phyloP scores from a whole-genome alignment of 2,888 invertebrate genomes.

The Melieria picta region DNA sequence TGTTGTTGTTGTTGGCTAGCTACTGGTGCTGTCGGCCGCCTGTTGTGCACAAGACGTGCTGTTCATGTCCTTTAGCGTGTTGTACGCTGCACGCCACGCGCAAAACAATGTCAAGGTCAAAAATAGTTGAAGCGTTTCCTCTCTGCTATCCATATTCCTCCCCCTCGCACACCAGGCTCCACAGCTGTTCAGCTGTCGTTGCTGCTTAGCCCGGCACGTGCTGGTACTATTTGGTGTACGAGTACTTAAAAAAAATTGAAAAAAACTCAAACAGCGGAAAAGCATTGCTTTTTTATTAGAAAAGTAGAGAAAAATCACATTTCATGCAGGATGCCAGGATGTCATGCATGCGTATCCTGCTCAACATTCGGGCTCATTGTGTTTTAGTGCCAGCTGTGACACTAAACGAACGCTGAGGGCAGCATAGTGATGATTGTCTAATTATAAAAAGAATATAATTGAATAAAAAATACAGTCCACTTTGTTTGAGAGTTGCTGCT shows the following conservation, averaged over 20 bases:
- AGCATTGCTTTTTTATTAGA: constrained; percentile 27
- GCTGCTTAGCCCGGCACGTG: no score
- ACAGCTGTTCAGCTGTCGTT: no score
- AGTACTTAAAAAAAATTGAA: not conserved
- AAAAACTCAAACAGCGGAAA: constrained; percentile 6
- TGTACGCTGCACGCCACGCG: not conserved
- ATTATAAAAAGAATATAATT: no score
- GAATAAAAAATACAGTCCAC: no score
- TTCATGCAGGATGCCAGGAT: constrained; percentile 33
- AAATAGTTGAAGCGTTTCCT: constrained; percentile 32
- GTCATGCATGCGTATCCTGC: constrained; percentile 38
- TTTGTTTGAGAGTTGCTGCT: no score
- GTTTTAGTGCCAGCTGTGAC: constrained; percentile 45
- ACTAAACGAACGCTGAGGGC: not conserved
- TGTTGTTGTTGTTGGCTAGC: not conserved
- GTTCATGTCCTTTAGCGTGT: no score
- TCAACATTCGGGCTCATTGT: constrained; percentile 24
- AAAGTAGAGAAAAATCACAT: constrained; percentile 35
- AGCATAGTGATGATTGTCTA: no score
- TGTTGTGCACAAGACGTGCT: no score
- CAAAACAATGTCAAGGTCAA: constrained; percentile 50
- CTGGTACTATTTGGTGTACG: no score
- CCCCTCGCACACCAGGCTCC: no score
- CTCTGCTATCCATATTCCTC: constrained; percentile 26
- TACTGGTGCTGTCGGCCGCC: not conserved